Evolutionary conservation across 2,888 invertebrate genomes (phyloP), one percentile per base, ranked within the genome.

Genomic region (Seira ritae): DNA sequence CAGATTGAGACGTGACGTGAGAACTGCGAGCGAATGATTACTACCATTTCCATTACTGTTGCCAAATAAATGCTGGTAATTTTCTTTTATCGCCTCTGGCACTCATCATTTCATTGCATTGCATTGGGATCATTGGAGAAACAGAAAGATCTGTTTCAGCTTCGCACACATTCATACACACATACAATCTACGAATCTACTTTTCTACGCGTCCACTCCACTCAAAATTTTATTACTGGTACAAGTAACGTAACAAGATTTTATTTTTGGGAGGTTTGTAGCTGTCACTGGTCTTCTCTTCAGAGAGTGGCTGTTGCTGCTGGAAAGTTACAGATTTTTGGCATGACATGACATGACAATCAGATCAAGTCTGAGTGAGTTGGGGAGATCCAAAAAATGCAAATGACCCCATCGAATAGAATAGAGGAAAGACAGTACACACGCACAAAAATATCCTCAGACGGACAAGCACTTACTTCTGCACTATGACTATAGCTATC

Each of bases 101-200:
- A n/a, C n/a, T n/a, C n/a, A n/a, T n/a, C n/a, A n/a, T n/a, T n/a
- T n/a, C n/a, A n/a, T n/a, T n/a, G n/a, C n/a, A n/a, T n/a, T n/a
- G n/a, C n/a, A n/a, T n/a, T n/a, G n/a, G n/a, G n/a, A n/a, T n/a
- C n/a, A n/a, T n/a, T n/a, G n/a, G 10, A 72, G 80, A 22, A 88
- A 70, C 4, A 88, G 80, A 60, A 87, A 79, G 8, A 86, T 74
- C 23, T 86, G 86, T 8, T 85, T 87, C 68, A 85, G 85, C 78
- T 80, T 86, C 24, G 83, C 75, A 66, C 87, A 87, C 12, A 42
- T 6, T 42, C 42, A 8, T 12, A 42, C 6, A 42, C 42, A 8
- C 6, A 42, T 42, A 42, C 42, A 42, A 8, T 42, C 42, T 8
- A 6, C 6, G 6, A 8, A 6, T 12, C 42, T 8, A 42, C 6